phyloP scores from a whole-genome alignment of 2,888 invertebrate species.

The Aspidiotus destructor region DNA sequence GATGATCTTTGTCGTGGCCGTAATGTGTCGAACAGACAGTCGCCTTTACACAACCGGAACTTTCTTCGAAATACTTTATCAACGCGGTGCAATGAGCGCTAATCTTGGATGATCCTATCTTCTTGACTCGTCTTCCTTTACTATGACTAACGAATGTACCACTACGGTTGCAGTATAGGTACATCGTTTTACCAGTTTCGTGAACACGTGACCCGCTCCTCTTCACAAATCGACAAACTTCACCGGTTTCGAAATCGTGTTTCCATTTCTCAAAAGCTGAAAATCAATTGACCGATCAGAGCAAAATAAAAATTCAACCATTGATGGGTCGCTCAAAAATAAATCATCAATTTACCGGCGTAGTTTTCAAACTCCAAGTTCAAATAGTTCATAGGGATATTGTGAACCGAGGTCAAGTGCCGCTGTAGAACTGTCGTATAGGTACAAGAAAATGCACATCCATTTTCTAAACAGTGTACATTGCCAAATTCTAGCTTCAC shows the following conservation, averaged over 20 bases:
- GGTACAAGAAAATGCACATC: slow-evolving; percentile 27
- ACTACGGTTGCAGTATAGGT: slow-evolving; percentile 35
- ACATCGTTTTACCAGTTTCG: slow-evolving; percentile 34
- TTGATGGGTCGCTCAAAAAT: too few species aligned
- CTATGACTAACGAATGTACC: slow-evolving; percentile 35
- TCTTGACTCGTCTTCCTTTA: slow-evolving; percentile 34
- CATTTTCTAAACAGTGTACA: slow-evolving; percentile 27
- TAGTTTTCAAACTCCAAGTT: slow-evolving; percentile 28
- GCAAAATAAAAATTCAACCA: background rate
- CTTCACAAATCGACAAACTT: slow-evolving; percentile 36
- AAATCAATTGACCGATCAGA: background rate
- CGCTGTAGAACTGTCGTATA: slow-evolving; percentile 24
- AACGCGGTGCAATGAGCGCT: slow-evolving; percentile 35
- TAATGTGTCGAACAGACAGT: slow-evolving; percentile 34
- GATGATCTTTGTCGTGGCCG: slow-evolving; percentile 35
- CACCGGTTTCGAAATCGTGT: slow-evolving; percentile 36
- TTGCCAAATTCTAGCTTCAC: slow-evolving; percentile 25
- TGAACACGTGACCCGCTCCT: slow-evolving; percentile 35
- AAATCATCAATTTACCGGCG: slow-evolving; percentile 8
- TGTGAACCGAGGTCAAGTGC: slow-evolving; percentile 20
- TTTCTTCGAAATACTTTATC: slow-evolving; percentile 33
- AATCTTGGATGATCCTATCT: slow-evolving; percentile 33
- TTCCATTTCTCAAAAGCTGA: slow-evolving; percentile 37
- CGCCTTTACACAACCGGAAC: slow-evolving; percentile 32
- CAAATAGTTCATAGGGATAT: slow-evolving; percentile 30